These are phyloP conservation scores for Acrossocheilus wenchowensis DNA, from an alignment of 2,797 vertebrate species.

Conservation along the genomic window DNA sequence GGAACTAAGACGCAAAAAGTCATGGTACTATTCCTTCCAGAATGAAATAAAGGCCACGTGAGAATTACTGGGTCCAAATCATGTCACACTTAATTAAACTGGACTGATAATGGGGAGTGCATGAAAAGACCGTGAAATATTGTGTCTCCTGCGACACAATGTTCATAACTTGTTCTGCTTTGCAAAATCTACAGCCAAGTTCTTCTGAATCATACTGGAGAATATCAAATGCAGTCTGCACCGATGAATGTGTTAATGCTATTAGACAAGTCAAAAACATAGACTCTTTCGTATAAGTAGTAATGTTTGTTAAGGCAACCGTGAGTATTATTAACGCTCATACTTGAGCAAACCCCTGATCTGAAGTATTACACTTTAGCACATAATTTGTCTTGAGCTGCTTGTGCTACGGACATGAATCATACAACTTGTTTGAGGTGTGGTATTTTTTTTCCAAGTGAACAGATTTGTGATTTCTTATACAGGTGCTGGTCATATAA, in stretches of 20 bases:
- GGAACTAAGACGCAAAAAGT: neutral
- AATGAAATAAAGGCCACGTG: constrained; percentile 20
- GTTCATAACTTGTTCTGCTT: constrained; percentile 3
- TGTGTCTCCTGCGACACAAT: neutral
- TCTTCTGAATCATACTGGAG: neutral
- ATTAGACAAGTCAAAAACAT: neutral
- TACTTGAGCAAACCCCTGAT: neutral
- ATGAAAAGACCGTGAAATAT: neutral
- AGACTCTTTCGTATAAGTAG: neutral
- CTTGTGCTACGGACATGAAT: neutral
- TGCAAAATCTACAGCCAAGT: neutral
- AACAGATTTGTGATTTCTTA: neutral
- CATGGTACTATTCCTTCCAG: constrained; percentile 14
- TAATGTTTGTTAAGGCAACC: neutral
- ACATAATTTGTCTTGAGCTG: neutral
- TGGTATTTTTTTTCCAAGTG: neutral
- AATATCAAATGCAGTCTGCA: neutral
- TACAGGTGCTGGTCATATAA: neutral
- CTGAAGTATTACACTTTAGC: neutral
- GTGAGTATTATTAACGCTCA: neutral
- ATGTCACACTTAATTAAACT: constrained; percentile 32
- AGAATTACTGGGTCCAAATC: constrained; percentile 25
- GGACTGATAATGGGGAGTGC: constrained; percentile 17
- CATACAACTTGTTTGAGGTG: neutral
- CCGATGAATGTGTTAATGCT: neutral